phyloP scores from a whole-genome alignment of 2,113 vertebrate species.

The Nannospalax galili region DNA sequence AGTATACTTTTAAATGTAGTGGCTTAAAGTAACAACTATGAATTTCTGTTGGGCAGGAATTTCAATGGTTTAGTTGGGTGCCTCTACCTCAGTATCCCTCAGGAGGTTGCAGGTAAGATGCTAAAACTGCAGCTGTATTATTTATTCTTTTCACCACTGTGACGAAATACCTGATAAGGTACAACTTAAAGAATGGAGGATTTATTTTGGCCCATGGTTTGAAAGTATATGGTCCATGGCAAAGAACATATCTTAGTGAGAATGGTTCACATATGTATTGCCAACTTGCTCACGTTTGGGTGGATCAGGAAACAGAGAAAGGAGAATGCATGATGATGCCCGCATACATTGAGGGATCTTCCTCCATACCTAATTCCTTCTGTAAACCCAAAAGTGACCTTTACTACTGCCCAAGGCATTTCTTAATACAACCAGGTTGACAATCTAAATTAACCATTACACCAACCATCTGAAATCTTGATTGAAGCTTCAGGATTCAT shows the following conservation, averaged over 20 bases:
- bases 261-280: background rate
- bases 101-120: background rate
- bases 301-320: background rate
- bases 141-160: background rate
- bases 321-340: too few relatives aligned
- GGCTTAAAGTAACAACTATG: constrained; percentile 10
- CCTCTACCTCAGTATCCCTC: background rate
- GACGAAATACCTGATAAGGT: background rate
- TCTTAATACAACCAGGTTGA: background rate
- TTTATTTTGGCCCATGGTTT: background rate
- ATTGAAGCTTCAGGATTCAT: background rate
- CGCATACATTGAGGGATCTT: too few relatives aligned
- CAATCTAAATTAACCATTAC: background rate
- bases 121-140: background rate
- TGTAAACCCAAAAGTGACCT: background rate
- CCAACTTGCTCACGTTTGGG: background rate
- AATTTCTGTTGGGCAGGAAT: background rate
- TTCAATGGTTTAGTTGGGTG: background rate
- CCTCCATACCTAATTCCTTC: background rate
- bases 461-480: background rate
- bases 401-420: background rate
- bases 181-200: background rate
- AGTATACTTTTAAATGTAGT: too few relatives aligned
- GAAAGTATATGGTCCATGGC: background rate
- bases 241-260: background rate